Base-by-base conservation (phyloP, 2,888 invertebrate species). In the Pandemis heparana region DNA sequence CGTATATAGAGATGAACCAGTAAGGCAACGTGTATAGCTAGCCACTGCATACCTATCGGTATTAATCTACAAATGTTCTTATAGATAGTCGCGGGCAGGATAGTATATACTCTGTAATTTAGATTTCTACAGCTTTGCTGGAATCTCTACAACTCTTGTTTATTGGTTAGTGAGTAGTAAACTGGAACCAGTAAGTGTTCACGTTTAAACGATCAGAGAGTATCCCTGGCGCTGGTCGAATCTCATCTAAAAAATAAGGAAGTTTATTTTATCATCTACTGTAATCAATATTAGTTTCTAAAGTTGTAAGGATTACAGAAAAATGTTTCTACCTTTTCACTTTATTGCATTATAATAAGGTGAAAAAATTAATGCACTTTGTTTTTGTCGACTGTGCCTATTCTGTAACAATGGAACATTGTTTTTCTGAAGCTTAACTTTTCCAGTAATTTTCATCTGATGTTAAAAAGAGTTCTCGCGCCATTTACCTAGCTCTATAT, bases 381-480 rank as follows among this genome's bases (percentile, higher is more conserved):
- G 2, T 32, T 32, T 1, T 32, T 4, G 23, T 32, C 14, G 1
- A 32, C 32, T 59, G 14, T 32, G 12, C 59, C 41, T 41, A 12
- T 14, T 38, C 32, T 38, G 32, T 7, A 6, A 23, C 14, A n/a
- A n/a, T n/a, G n/a, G n/a, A n/a, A n/a, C 12, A n/a, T 7, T 4
- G 18, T 23, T 43, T n/a, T n/a, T 46, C 14, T 43, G 12, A 43
- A 43, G 23, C 41, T 39, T 60, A 14, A n/a, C 39, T 32, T 73
- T 64, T 64, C 48, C 73, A 69, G 18, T 48, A 32, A 41, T 51
- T 23, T 64, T 68, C 38, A 32, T 70, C 14, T 53, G 43, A 64
- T 41, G 78, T 79, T 74, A 78, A 77, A 79, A 76, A 77, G 78
- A 80, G 75, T 78, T 78, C 77, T 81, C 78, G 79, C 81, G 79